Percentiles rank a stretch among this genome's conserved stretches.
Evolutionary conservation across 1,140 invertebrate genomes (phyloP).

Genomic region (Vanessa tameamea): DNA sequence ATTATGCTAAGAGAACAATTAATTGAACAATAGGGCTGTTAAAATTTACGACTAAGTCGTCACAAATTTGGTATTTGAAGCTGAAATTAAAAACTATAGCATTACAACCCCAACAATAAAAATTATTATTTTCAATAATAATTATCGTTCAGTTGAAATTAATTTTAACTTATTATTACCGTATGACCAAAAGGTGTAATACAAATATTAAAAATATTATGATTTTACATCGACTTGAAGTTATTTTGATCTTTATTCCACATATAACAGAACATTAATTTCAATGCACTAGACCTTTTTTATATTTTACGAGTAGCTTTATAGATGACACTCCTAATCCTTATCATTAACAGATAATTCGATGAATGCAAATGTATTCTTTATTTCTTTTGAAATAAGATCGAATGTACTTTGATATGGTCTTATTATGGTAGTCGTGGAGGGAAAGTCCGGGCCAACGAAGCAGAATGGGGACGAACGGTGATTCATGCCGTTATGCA

Average conservation of each 20-base stretch:
- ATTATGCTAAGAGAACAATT: no score
- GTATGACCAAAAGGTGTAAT: no score
- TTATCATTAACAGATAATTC: neutral
- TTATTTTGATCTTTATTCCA: neutral
- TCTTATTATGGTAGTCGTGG: conserved; percentile 20
- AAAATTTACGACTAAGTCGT: neutral
- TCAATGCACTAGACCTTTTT: neutral
- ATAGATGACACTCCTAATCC: neutral
- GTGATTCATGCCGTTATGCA: conserved; percentile 36
- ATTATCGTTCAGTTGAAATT: no score
- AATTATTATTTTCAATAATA: no score
- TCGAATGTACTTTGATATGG: neutral
- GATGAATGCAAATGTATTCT: neutral
- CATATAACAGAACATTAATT: neutral
- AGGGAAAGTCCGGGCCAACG: conserved; percentile 51
- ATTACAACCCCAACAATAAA: no score
- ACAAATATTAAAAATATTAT: no score
- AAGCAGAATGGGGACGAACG: conserved; percentile 50
- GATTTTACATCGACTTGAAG: neutral
- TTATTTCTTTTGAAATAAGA: neutral
- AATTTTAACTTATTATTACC: no score
- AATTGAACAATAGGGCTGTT: neutral
- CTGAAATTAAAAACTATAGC: no score
- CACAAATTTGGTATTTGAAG: no score
- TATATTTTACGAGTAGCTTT: neutral